Percentiles rank a stretch among this genome's conserved stretches.
These are phyloP conservation scores for Oophaga pumilio DNA, from an alignment of 2,113 vertebrate genomes.

Conservation along the genomic window DNA sequence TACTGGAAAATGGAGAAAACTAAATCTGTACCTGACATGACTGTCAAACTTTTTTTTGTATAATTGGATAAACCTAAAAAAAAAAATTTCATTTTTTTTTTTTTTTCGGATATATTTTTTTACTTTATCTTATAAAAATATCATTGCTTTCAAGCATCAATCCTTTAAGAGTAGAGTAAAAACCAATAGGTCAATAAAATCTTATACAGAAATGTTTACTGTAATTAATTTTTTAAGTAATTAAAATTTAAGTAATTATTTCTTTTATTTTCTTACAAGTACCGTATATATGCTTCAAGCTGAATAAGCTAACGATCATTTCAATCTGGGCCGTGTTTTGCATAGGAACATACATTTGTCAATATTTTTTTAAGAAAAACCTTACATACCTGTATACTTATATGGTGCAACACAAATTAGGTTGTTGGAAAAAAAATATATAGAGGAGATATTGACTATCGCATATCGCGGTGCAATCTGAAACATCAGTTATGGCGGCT, in stretches of 20 bases:
- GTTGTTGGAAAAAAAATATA: conserved; percentile 35
- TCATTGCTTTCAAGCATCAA: background rate
- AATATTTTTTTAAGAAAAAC: background rate
- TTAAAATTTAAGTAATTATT: conserved; percentile 2
- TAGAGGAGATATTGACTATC: conserved; percentile 36
- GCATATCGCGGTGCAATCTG: conserved; percentile 13
- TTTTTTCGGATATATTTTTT: background rate
- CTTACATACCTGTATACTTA: background rate
- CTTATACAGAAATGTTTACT: background rate
- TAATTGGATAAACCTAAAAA: background rate
- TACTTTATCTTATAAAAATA: background rate
- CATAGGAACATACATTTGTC: background rate
- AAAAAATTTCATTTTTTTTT: background rate
- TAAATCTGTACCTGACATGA: background rate
- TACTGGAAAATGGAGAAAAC: background rate
- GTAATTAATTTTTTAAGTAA: background rate
- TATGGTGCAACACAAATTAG: conserved; percentile 29
- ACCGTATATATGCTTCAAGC: background rate
- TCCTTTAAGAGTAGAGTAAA: background rate
- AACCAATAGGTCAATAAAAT: background rate
- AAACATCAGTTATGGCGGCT: background rate
- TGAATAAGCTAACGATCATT: background rate
- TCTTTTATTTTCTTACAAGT: conserved; percentile 34
- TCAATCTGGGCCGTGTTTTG: background rate
- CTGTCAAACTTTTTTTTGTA: background rate